Evolutionary conservation across 2,888 invertebrate species (phyloP), one percentile per base, ranked within the genome.

Genomic region (Desoria tigrina): DNA sequence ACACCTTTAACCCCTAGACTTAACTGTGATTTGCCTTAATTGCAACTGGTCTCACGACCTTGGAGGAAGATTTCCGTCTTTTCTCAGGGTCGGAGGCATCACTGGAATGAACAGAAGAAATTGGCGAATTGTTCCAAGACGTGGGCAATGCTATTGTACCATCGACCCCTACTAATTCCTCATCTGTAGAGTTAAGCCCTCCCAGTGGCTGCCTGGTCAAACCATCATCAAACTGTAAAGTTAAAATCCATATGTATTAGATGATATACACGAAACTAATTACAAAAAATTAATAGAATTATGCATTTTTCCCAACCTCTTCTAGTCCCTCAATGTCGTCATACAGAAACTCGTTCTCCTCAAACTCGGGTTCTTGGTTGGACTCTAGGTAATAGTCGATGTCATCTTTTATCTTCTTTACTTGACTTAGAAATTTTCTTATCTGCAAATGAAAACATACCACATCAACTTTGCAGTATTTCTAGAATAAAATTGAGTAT

Each of bases 331-430:
- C 90, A 79, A 98, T 93, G 81, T 98, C 97, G 81, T 96, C 96
- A 80, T 98, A 98, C 76, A 98, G 88, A 81, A 90, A 94, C 80
- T 94, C 94, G 81, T 94, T 94, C 80, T 96, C 96, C 81, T 93
- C 92, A 81, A 95, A 98, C 79, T 93, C 95, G 0, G 93, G 92
- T 70, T 98, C 97, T 81, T 91, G 90, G 74, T 92, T 94, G 71
- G 92, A 92, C 79, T 95, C 94, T 80, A 97, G 92, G 83, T 97
- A 98, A 84, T 96, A 97, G 82, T 97, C 96, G 69, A 98, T 91
- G 82, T 98, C 96, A 77, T 98, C 97, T 83, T 90, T 93, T 81
- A 98, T 95, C 81, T 89, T 88, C 82, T 90, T 90, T 78, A 98
- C 91, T 92, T 94, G 84, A 9, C 74, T 74, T 51, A 69, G 63